phyloP scores from a whole-genome alignment of 53 echinoderm and acorn worm species.

The Apostichopus leukothele region DNA sequence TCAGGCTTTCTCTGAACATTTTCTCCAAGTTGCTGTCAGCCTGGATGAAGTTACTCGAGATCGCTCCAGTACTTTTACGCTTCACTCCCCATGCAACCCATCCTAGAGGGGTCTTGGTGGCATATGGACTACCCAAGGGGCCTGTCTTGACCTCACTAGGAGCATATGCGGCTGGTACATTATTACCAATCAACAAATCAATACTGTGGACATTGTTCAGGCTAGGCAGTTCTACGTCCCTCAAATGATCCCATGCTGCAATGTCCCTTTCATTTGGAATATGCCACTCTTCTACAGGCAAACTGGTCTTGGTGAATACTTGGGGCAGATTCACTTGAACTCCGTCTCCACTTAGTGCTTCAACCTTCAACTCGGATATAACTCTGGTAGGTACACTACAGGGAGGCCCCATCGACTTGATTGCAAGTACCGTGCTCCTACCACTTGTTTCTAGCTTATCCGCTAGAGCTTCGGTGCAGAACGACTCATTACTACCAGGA shows the following conservation, averaged over 20 bases:
- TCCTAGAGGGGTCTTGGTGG: constrained; percentile 54
- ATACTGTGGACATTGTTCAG: constrained; percentile 11
- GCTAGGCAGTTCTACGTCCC: constrained; percentile 33
- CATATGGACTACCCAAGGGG: constrained; percentile 51
- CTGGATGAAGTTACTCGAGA: constrained; percentile 1
- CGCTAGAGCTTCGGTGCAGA: constrained; percentile 52
- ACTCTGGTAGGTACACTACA: constrained; percentile 25
- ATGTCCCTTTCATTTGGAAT: constrained; percentile 48
- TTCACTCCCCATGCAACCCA: constrained; percentile 58
- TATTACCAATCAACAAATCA: constrained; percentile 40
- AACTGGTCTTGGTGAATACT: constrained; percentile 49
- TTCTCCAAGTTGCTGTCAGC: neutral
- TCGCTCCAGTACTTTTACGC: neutral
- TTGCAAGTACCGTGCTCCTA: constrained; percentile 39
- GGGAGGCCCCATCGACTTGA: constrained; percentile 51
- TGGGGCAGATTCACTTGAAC: constrained; percentile 28
- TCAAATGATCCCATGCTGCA: constrained; percentile 45
- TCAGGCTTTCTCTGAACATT: constrained; percentile 44
- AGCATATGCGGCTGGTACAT: constrained; percentile 56
- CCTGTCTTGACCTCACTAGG: constrained; percentile 51
- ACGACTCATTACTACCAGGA: neutral
- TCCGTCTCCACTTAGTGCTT: constrained; percentile 32
- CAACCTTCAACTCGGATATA: constrained; percentile 18
- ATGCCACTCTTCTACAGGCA: constrained; percentile 51
- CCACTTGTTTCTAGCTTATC: constrained; percentile 42